Conservation (phyloP, 2,797 vertebrate species). For the Somateria mollissima region DNA sequence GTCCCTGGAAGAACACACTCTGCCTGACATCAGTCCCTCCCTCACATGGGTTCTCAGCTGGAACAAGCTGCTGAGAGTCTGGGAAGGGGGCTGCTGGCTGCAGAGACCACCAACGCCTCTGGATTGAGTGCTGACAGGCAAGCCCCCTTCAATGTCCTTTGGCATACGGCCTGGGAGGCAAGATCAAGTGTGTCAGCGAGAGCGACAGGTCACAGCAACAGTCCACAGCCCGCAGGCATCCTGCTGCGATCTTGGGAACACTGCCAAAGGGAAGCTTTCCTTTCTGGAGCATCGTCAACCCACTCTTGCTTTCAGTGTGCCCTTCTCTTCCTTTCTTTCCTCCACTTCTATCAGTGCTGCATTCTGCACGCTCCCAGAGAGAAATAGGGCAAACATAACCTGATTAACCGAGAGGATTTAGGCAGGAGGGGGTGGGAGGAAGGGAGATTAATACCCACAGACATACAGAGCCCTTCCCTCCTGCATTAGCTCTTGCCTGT, state of each 20-base stretch:
- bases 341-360: neutral
- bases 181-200: neutral
- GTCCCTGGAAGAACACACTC: too few species aligned
- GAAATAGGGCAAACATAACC: conserved; percentile 69
- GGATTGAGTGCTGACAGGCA: rapidly evolving
- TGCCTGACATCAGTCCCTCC: neutral
- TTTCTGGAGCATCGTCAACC: neutral
- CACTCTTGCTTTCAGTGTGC: neutral
- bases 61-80: too few species aligned
- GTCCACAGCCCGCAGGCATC: neutral
- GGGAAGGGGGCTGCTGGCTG: neutral
- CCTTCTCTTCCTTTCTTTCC: neutral
- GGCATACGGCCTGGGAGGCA: rapidly evolving
- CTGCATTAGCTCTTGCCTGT: neutral
- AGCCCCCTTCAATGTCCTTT: neutral
- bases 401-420: conserved; percentile 66
- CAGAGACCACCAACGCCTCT: neutral
- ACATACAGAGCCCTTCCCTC: conserved; percentile 17
- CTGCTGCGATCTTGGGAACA: neutral
- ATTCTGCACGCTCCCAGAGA: neutral
- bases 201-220: neutral
- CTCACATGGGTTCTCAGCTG: neutral
- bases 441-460: neutral
- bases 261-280: neutral
- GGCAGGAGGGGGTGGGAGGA: neutral